A percentile compares a stretch with the other conserved stretches of the same genome.
These are phyloP conservation scores for Maniola jurtina DNA, from an alignment of 1,140 invertebrate genomes.

Conservation along the genomic window DNA sequence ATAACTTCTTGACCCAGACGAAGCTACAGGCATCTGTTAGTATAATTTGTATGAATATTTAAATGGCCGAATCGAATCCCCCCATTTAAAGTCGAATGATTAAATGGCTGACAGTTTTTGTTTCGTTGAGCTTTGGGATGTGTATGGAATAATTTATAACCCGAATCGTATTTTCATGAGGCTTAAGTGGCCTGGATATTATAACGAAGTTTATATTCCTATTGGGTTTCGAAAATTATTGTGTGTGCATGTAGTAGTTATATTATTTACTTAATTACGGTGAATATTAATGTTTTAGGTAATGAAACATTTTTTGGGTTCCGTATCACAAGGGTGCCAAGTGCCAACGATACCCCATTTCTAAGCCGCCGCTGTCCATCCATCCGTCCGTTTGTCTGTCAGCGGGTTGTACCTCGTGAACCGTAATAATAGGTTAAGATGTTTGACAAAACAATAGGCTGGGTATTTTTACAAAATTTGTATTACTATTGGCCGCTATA, in stretches of 20 bases:
- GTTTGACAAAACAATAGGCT: too few relatives aligned
- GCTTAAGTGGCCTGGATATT: conserved; percentile 12
- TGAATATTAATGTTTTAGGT: too few relatives aligned
- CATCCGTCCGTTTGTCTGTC: too few relatives aligned
- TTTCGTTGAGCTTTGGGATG: conserved; percentile 14
- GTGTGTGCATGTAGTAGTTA: not conserved
- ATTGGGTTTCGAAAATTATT: not conserved
- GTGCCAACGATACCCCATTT: too few relatives aligned
- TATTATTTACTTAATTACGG: too few relatives aligned
- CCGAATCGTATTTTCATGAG: conserved; percentile 11
- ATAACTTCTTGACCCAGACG: not conserved
- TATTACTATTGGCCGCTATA: too few relatives aligned
- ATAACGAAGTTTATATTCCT: not conserved
- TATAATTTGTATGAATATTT: conserved; percentile 7
- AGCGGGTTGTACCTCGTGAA: too few relatives aligned
- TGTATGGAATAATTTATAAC: conserved; percentile 14
- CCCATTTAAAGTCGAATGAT: conserved; percentile 10
- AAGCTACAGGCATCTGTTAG: not conserved
- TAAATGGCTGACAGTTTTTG: conserved; percentile 14
- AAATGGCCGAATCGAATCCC: not conserved
- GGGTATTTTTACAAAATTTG: too few relatives aligned
- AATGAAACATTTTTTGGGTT: too few relatives aligned
- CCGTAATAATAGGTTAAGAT: too few relatives aligned
- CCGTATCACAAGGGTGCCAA: too few relatives aligned
- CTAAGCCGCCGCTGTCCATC: too few relatives aligned